Percentiles rank a stretch among this genome's conserved stretches.
Evolutionary conservation across 2,113 vertebrate species (phyloP).

Genomic region (Baryphthengus martii): DNA sequence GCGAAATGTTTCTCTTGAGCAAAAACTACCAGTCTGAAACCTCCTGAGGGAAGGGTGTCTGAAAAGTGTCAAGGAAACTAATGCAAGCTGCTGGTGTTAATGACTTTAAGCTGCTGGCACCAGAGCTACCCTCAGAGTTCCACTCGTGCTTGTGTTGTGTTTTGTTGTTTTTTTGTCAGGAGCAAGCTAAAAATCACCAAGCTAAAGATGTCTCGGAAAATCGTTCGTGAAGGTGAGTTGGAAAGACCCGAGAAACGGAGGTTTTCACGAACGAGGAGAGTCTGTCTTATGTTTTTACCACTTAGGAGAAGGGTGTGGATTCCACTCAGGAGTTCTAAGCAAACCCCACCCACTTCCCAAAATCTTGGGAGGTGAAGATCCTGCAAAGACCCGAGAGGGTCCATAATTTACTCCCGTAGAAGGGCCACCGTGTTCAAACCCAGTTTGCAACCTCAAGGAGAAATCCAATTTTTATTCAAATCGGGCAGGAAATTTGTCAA

Average conservation of each 20-base stretch:
- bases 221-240: neutral
- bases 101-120: conserved; percentile 55
- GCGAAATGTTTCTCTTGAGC: conserved; percentile 26
- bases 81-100: conserved; percentile 44
- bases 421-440: neutral
- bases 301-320: neutral
- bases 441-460: neutral
- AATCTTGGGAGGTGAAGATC: neutral
- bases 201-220: neutral
- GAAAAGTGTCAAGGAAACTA: conserved; percentile 40
- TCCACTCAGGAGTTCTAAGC: neutral
- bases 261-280: no score
- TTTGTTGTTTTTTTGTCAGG: conserved; percentile 38
- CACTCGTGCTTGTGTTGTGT: no score
- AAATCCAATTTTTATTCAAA: neutral
- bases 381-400: neutral
- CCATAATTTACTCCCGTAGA: neutral
- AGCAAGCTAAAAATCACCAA: neutral
- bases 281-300: neutral
- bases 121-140: neutral
- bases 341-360: neutral
- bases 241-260: no score
- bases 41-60: conserved; percentile 69
- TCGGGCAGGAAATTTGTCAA: neutral
- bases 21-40: conserved; percentile 54